Conservation (phyloP, 2,888 invertebrate species). For the Ditula angustiorana region DNA sequence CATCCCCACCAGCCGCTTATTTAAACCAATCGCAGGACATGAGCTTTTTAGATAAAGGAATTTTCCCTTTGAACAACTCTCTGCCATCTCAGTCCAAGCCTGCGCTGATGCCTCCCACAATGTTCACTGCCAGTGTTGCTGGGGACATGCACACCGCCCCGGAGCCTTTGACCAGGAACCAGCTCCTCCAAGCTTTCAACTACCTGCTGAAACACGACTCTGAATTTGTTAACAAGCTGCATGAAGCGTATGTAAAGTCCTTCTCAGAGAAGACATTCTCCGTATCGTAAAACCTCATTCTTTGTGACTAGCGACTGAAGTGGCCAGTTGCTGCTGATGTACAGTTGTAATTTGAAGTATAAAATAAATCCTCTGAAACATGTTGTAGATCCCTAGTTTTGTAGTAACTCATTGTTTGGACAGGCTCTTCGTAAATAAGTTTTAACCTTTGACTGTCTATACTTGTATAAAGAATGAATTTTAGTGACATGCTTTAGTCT, state of each 20-base stretch:
- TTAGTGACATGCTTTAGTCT: slow-evolving; percentile 66
- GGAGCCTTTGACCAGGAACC: slow-evolving; percentile 94
- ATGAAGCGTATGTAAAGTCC: slow-evolving; percentile 96
- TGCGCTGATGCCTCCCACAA: slow-evolving; percentile 93
- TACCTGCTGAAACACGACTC: slow-evolving; percentile 95
- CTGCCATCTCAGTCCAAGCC: slow-evolving; percentile 86
- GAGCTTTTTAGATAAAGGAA: slow-evolving; percentile 53
- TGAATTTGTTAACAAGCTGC: slow-evolving; percentile 94
- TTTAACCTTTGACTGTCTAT: slow-evolving; percentile 77
- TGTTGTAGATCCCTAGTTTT: slow-evolving; percentile 74
- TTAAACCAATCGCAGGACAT: slow-evolving; percentile 80
- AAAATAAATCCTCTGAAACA: slow-evolving; percentile 77
- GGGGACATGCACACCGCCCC: slow-evolving; percentile 74
- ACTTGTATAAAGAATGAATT: slow-evolving; percentile 78
- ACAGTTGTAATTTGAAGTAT: slow-evolving; percentile 81
- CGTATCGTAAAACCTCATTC: slow-evolving; percentile 75
- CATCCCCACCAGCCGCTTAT: slow-evolving; percentile 85
- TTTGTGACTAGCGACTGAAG: slow-evolving; percentile 58
- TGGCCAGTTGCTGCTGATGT: slow-evolving; percentile 68
- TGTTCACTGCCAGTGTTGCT: slow-evolving; percentile 89
- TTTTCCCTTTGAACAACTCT: slow-evolving; percentile 66
- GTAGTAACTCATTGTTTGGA: slow-evolving; percentile 76
- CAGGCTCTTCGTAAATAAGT: slow-evolving; percentile 81
- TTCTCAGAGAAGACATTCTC: slow-evolving; percentile 88
- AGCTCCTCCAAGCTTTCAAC: slow-evolving; percentile 94